phyloP scores from a whole-genome alignment of 2,888 invertebrate species.

The Coleophora flavipennella region DNA sequence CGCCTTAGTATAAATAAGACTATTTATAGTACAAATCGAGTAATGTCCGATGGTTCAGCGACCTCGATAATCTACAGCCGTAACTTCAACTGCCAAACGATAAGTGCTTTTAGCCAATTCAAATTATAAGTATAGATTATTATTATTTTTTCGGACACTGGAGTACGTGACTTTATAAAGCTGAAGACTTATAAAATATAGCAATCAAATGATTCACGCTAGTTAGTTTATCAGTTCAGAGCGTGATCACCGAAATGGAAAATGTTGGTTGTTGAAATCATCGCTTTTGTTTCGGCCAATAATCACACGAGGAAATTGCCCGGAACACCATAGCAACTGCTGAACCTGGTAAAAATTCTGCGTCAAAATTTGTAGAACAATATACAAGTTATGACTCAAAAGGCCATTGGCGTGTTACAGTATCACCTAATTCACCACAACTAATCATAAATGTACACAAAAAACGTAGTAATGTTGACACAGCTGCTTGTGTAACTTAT shows the following conservation, averaged over 20 bases:
- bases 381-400: too few relatives aligned
- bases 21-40: conserved; percentile 49
- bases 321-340: conserved; percentile 17
- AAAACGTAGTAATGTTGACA: conserved; percentile 13
- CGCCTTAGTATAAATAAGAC: too few relatives aligned
- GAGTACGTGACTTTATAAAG: background rate
- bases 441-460: background rate
- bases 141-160: background rate
- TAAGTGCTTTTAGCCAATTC: conserved; percentile 17
- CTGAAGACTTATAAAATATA: background rate
- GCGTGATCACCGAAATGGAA: conserved; percentile 24
- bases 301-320: conserved; percentile 39
- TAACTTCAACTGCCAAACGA: conserved; percentile 28
- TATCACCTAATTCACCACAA: too few relatives aligned
- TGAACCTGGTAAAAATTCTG: background rate
- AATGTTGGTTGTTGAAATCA: conserved; percentile 21
- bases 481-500: conserved; percentile 15
- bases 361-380: too few relatives aligned
- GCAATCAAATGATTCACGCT: conserved; percentile 16
- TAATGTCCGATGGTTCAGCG: conserved; percentile 39
- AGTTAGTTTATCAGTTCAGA: background rate
- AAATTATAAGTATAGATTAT: too few relatives aligned
- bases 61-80: conserved; percentile 39
- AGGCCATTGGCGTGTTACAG: too few relatives aligned
- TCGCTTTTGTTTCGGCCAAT: conserved; percentile 35